phyloP scores from a whole-genome alignment of 2,888 invertebrate species.

The Pachydiplax longipennis region DNA sequence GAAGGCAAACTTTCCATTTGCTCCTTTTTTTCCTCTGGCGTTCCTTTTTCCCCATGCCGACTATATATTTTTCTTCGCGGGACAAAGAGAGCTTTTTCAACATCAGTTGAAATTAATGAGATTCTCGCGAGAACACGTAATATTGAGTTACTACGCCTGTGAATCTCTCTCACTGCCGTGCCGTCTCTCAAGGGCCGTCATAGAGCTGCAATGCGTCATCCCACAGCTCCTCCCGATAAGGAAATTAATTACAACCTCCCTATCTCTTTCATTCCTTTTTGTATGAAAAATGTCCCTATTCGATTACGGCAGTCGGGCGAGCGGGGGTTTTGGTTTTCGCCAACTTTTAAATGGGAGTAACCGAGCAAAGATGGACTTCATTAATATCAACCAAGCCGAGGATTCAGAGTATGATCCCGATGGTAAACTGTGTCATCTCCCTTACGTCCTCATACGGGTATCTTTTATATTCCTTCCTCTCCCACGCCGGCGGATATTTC shows the following conservation, averaged over 20 bases:
- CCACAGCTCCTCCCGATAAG: background rate
- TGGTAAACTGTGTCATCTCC: background rate
- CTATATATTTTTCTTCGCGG: background rate
- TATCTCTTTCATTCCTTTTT: background rate
- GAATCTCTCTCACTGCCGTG: background rate
- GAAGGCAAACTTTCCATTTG: background rate
- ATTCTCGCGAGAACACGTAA: background rate
- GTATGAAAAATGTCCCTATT: background rate
- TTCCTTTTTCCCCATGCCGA: background rate
- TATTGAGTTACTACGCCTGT: background rate
- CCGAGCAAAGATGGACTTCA: background rate
- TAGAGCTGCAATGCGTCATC: background rate
- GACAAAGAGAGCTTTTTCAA: background rate
- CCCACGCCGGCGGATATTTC: background rate
- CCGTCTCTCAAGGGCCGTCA: background rate
- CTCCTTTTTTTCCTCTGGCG: background rate
- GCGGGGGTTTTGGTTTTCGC: background rate
- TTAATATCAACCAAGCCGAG: background rate
- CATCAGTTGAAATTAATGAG: slow-evolving; percentile 1
- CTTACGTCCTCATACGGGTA: background rate
- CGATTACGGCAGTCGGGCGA: background rate
- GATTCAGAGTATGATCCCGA: background rate
- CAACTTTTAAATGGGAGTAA: background rate
- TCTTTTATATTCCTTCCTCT: background rate
- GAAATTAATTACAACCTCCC: background rate